phyloP scores from a whole-genome alignment of 2,113 vertebrate species.

The Spilogale gracilis region DNA sequence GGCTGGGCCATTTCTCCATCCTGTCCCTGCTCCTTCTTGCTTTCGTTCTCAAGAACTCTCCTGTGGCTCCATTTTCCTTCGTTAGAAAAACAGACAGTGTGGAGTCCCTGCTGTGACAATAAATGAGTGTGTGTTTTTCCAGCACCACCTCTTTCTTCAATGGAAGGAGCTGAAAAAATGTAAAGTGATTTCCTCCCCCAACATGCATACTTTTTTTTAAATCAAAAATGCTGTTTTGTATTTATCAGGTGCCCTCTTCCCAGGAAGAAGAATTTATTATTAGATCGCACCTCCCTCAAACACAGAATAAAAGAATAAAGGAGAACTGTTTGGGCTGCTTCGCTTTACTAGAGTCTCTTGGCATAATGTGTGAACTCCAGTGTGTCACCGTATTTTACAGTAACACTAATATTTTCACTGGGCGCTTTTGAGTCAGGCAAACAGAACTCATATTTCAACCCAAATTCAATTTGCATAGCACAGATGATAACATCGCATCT shows the following conservation, averaged over 20 bases:
- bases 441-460: slow-evolving; percentile 59
- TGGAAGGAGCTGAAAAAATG: slow-evolving; percentile 44
- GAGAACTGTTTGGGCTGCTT: neutral
- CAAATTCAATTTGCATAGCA: slow-evolving; percentile 69
- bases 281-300: slow-evolving; percentile 50
- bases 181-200: slow-evolving; percentile 15
- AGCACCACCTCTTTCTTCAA: neutral
- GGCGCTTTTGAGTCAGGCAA: slow-evolving; percentile 58
- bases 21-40: neutral
- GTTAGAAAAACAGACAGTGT: neutral
- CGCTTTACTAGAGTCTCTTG: neutral
- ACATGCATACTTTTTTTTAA: neutral
- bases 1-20: neutral
- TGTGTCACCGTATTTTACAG: neutral
- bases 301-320: slow-evolving; percentile 75
- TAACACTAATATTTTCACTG: slow-evolving; percentile 58
- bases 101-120: slow-evolving; percentile 9
- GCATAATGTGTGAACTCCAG: neutral
- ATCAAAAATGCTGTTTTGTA: slow-evolving; percentile 61
- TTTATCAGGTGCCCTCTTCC: slow-evolving; percentile 56
- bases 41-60: neutral
- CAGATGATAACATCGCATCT: slow-evolving; percentile 37
- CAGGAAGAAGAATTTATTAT: slow-evolving; percentile 70
- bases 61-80: slow-evolving; percentile 26
- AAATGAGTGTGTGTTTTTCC: slow-evolving; percentile 43